Evolutionary conservation across 1,140 invertebrate species (phyloP).

Genomic region (Cyphomyrmex costatus): DNA sequence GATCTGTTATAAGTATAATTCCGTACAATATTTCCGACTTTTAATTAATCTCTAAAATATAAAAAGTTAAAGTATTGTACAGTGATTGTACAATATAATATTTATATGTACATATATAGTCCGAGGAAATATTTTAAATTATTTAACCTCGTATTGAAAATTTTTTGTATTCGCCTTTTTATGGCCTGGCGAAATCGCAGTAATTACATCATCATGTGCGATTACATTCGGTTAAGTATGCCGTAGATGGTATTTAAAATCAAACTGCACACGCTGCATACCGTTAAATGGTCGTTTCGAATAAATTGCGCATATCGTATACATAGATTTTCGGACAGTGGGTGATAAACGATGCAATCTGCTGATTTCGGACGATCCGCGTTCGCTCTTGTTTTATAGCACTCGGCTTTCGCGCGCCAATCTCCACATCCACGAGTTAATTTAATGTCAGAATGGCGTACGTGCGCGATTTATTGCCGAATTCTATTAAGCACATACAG

Average conservation of each 20-base stretch:
- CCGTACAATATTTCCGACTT: not conserved
- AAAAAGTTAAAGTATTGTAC: not conserved
- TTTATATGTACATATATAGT: not conserved
- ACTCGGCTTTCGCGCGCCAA: slow-evolving; percentile 10
- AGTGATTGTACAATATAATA: not conserved
- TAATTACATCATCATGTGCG: slow-evolving; percentile 17
- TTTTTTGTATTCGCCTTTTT: not conserved
- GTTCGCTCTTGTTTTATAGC: slow-evolving; percentile 47
- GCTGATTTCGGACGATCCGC: slow-evolving; percentile 54
- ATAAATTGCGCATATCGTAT: slow-evolving; percentile 42
- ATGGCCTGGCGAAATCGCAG: not conserved
- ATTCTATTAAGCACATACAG: slow-evolving; percentile 58
- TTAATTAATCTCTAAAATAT: not conserved
- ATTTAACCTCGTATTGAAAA: not conserved
- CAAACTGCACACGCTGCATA: not conserved
- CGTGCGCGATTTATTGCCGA: slow-evolving; percentile 42
- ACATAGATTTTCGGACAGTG: slow-evolving; percentile 55
- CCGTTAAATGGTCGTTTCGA: slow-evolving; percentile 23
- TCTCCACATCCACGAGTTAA: slow-evolving; percentile 47
- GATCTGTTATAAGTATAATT: not conserved
- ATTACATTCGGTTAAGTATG: slow-evolving; percentile 15
- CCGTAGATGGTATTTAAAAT: slow-evolving; percentile 2
- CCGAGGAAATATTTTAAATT: not conserved
- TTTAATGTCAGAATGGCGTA: slow-evolving; percentile 57
- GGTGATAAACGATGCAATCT: slow-evolving; percentile 61